Conservation (phyloP, 2,113 vertebrate genomes). For the Zosterops lateralis region DNA sequence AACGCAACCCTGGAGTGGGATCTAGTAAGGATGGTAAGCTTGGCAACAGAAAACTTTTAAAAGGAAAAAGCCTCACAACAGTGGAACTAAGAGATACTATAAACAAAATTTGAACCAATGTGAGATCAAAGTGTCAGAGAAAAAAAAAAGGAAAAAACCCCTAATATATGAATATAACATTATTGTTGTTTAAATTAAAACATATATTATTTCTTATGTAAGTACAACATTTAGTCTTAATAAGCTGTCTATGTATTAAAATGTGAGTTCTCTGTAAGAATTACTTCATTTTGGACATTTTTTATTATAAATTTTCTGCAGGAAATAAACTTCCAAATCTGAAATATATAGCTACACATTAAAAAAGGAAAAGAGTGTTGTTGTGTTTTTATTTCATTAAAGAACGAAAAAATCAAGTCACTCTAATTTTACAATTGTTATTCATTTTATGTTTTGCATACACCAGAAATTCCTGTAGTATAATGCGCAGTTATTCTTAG, state of each 20-base stretch:
- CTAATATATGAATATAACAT: background rate
- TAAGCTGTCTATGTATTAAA: background rate
- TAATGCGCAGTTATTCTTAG: background rate
- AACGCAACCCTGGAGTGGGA: accelerated
- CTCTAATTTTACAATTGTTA: background rate
- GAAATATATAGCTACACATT: background rate
- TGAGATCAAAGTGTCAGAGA: background rate
- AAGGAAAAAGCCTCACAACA: background rate
- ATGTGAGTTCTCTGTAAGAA: background rate
- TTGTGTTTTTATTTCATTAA: background rate
- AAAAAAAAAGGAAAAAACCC: too few species aligned
- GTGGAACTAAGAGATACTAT: background rate
- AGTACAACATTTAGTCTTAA: background rate
- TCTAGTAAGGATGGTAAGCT: background rate
- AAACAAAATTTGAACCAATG: background rate
- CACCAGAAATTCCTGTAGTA: background rate
- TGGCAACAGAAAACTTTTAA: background rate
- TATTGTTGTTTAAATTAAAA: background rate
- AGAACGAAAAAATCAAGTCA: background rate
- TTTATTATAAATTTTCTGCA: background rate
- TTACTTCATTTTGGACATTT: background rate
- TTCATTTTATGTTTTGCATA: background rate
- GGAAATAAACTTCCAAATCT: background rate
- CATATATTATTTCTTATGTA: background rate
- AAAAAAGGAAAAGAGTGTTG: background rate